Evolutionary conservation across 2,113 vertebrate species (phyloP), one percentile per base, ranked within the genome.

Genomic region (Lycaon pictus): DNA sequence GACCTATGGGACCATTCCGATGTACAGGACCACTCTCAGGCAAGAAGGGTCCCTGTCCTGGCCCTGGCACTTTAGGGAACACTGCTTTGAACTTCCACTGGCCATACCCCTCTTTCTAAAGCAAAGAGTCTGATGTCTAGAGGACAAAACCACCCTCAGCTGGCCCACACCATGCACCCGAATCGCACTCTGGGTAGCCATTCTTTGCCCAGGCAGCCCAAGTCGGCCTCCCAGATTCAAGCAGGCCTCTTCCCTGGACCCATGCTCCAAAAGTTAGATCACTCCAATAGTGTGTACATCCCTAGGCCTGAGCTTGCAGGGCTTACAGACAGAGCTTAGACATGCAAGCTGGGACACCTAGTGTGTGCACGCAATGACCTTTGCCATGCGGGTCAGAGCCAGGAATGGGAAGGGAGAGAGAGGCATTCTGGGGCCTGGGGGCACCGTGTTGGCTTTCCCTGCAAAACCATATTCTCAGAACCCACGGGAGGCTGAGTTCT

Each of bases 371-470:
- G 4, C 81, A 48, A 27, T 25, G 55, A 13, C 43, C 53, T 29
- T 37, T 13, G 32, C 51, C 35, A 27, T 7, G 19, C 43, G 56
- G 20, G 63, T 51, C 55, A 37, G 55, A 77, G 27, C 10, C 58
- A 77, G 60, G 32, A 91, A 32, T 0, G 11, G 69, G 71, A 81
- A 53, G 35, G 87, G 11, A 48, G 53, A 23, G 10, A 69, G 56
- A 56, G 43, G n/a, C 37, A 56, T n/a, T 55, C 65, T 81, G 15
- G 88, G 25, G 35, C 10, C 48, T n/a, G 15, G 53, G 29, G 53
- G 9, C 15, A 16, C 35, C 2, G 0, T 5, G 13, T 20, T 8
- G 0, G 76, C 29, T 67, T n/a, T 25, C 29, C 12, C 25, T 53
- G 17, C 8, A 27, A 27, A 56, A 62, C 43, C 27, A 0, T 20